A percentile compares a stretch with the other conserved stretches of the same genome.
Conservation (phyloP, 2,888 invertebrate species). For the Serrognathus titanus region DNA sequence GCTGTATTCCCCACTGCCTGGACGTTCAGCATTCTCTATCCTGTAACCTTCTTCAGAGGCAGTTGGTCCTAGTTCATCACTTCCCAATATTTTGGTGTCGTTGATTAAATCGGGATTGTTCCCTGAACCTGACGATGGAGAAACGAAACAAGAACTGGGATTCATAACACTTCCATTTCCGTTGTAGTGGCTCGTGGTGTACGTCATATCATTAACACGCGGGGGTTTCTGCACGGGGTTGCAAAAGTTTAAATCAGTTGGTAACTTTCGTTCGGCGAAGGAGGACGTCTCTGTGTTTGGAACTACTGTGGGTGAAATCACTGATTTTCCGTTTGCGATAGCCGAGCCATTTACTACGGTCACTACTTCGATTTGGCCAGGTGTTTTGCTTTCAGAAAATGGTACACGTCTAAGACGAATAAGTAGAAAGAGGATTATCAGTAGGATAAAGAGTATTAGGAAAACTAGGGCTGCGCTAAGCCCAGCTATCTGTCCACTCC, state of each 20-base stretch:
- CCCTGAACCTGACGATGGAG: slow-evolving; percentile 68
- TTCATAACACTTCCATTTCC: slow-evolving; percentile 64
- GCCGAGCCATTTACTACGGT: slow-evolving; percentile 56
- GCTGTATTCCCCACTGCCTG: slow-evolving; percentile 75
- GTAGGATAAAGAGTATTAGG: slow-evolving; percentile 70
- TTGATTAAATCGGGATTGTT: slow-evolving; percentile 85
- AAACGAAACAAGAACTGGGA: slow-evolving; percentile 65
- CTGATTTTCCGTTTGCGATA: slow-evolving; percentile 52
- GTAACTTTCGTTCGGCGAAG: slow-evolving; percentile 45
- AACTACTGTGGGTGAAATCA: slow-evolving; percentile 49
- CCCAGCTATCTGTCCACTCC: slow-evolving; percentile 82
- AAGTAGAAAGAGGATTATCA: slow-evolving; percentile 70
- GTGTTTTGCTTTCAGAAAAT: slow-evolving; percentile 72
- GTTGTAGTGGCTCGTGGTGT: slow-evolving; percentile 67
- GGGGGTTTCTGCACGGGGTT: slow-evolving; percentile 74
- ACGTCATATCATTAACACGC: slow-evolving; percentile 64
- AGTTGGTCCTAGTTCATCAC: slow-evolving; percentile 46
- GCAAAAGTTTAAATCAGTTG: slow-evolving; percentile 49
- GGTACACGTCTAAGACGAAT: slow-evolving; percentile 72
- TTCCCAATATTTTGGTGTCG: slow-evolving; percentile 69
- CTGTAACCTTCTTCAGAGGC: slow-evolving; percentile 35
- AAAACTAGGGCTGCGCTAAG: slow-evolving; percentile 78
- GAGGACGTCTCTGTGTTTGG: slow-evolving; percentile 54
- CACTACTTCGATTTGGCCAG: slow-evolving; percentile 69
- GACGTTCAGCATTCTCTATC: slow-evolving; percentile 50